Conservation (phyloP, 2,797 vertebrate species). For the Mormyrus proboscirostris region DNA sequence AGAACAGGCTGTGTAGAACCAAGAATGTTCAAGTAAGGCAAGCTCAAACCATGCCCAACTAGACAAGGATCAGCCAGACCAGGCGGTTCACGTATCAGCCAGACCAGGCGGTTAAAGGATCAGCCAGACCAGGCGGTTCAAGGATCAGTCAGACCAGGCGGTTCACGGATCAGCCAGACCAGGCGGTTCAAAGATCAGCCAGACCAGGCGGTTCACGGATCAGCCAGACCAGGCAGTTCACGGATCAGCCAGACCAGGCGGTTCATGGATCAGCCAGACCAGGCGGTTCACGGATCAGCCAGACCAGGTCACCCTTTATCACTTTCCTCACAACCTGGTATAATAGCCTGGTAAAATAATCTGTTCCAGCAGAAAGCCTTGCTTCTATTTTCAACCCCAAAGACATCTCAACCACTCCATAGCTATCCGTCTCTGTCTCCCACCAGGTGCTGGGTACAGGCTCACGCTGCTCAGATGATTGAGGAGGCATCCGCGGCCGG, state of each 20-base stretch:
- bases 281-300: too few species aligned
- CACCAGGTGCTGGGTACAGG: slow-evolving; percentile 12
- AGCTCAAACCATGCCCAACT: not conserved
- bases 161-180: not conserved
- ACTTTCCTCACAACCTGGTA: not conserved
- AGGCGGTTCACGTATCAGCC: not conserved
- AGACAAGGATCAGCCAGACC: not conserved
- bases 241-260: not conserved
- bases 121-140: not conserved
- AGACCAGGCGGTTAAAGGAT: not conserved
- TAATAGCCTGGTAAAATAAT: not conserved
- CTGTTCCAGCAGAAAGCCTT: not conserved
- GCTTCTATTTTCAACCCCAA: not conserved
- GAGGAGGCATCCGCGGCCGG: not conserved
- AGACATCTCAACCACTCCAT: not conserved
- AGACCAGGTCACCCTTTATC: not conserved
- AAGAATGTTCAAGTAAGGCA: not conserved
- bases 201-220: not conserved
- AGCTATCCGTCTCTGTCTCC: not conserved
- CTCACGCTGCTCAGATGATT: slow-evolving; percentile 8
- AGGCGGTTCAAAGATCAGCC: not conserved
- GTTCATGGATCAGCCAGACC: not conserved
- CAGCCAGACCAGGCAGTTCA: not conserved
- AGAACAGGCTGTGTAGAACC: not conserved
- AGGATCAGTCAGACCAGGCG: not conserved